Conservation (phyloP, 2,113 vertebrate species). For the Poecilia latipinna region DNA sequence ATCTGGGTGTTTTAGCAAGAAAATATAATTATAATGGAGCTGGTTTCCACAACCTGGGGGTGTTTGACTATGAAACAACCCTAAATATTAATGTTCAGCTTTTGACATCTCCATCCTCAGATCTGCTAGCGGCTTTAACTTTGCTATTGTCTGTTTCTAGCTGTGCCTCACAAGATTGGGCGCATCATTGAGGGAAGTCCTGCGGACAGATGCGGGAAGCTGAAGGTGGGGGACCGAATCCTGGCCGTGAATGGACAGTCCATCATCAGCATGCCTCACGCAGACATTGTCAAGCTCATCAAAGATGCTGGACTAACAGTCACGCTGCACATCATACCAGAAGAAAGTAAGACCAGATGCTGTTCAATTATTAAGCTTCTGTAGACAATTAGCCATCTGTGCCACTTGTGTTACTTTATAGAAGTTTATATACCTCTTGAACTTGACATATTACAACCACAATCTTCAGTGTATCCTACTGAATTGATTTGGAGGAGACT, state of each 20-base stretch:
- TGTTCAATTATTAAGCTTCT: not conserved
- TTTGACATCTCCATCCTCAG: conserved; percentile 8
- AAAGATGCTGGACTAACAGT: conserved; percentile 98
- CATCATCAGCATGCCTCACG: conserved; percentile 99
- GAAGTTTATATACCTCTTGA: not conserved
- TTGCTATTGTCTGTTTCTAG: conserved; percentile 69
- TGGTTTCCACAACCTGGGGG: not conserved
- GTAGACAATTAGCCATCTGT: not conserved
- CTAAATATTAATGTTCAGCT: conserved; percentile 9
- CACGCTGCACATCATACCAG: conserved; percentile 97
- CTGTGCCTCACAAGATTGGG: conserved; percentile 99
- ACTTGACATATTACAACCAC: no score
- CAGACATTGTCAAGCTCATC: conserved; percentile 99
- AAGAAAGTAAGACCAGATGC: conserved; percentile 86
- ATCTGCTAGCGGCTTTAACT: conserved; percentile 3
- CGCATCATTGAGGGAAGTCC: conserved; percentile 98
- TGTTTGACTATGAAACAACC: not conserved
- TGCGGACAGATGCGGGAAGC: conserved; percentile 94
- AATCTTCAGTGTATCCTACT: no score
- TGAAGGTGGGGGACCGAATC: conserved; percentile 98
- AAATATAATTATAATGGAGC: not conserved
- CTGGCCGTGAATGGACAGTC: conserved; percentile 98
- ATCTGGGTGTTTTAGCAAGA: no score
- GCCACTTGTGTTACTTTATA: not conserved
- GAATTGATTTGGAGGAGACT: no score